phyloP scores from a whole-genome alignment of 2,113 vertebrate species.

The Columba livia region DNA sequence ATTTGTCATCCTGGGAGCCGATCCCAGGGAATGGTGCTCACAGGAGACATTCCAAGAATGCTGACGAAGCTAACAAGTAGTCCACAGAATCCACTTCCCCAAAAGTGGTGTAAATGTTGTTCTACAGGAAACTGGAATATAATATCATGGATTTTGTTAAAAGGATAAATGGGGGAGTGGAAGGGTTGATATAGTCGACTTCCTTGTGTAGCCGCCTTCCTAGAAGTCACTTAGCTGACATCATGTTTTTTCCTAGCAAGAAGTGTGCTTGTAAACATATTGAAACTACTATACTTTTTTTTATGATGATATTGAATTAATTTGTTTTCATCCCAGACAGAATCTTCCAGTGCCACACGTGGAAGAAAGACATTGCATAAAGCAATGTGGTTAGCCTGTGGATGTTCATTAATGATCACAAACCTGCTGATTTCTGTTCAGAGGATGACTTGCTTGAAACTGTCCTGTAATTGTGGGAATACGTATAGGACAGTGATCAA shows the following conservation, averaged over 20 bases:
- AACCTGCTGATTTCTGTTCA: neutral
- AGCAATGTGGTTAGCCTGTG: neutral
- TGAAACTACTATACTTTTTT: neutral
- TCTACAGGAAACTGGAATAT: neutral
- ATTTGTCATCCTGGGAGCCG: neutral
- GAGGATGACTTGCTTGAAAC: neutral
- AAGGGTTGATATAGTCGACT: neutral
- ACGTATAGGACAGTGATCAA: neutral
- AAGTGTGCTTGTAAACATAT: neutral
- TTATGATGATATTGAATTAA: neutral
- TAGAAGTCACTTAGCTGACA: slow-evolving; percentile 21
- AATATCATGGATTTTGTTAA: no score
- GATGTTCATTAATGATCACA: neutral
- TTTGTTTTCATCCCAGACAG: neutral
- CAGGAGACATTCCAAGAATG: neutral
- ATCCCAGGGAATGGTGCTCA: neutral
- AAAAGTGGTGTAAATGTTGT: neutral
- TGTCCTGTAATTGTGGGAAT: neutral
- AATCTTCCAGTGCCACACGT: neutral
- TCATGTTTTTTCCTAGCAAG: slow-evolving; percentile 22
- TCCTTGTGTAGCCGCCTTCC: neutral
- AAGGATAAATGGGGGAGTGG: neutral
- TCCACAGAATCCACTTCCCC: neutral
- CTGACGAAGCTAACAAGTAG: neutral
- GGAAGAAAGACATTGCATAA: neutral